These are phyloP conservation scores for Plecturocebus donacophilus DNA, from an alignment of 2,113 vertebrate genomes.

Conservation along the genomic window DNA sequence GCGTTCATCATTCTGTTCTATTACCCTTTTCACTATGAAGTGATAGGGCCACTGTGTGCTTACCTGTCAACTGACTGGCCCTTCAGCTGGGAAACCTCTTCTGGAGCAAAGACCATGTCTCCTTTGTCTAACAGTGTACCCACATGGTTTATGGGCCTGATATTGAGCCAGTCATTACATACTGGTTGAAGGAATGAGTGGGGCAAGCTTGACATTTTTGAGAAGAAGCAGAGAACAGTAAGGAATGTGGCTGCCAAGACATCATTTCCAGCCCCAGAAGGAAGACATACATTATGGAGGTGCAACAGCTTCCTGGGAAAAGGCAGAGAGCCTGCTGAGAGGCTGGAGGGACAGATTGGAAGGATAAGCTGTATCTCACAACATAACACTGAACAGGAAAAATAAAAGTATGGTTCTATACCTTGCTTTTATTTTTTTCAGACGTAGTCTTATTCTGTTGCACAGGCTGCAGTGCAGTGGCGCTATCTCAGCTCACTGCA, in stretches of 20 bases:
- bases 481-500: no score
- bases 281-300: neutral
- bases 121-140: neutral
- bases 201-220: neutral
- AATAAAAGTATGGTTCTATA: neutral
- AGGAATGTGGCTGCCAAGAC: neutral
- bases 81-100: neutral
- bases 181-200: neutral
- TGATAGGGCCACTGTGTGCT: neutral
- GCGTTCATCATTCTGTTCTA: neutral
- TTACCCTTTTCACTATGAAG: neutral
- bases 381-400: neutral
- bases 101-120: neutral
- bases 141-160: neutral
- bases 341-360: neutral
- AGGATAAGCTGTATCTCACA: neutral
- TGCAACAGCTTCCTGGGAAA: neutral
- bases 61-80: neutral
- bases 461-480: no score
- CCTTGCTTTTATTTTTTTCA: neutral
- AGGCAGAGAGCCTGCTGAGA: neutral
- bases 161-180: neutral
- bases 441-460: no score
- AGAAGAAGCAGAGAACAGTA: neutral
- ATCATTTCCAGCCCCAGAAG: neutral